Base-by-base conservation (phyloP, 1,140 invertebrate species). In the Meloidogyne floridensis region DNA sequence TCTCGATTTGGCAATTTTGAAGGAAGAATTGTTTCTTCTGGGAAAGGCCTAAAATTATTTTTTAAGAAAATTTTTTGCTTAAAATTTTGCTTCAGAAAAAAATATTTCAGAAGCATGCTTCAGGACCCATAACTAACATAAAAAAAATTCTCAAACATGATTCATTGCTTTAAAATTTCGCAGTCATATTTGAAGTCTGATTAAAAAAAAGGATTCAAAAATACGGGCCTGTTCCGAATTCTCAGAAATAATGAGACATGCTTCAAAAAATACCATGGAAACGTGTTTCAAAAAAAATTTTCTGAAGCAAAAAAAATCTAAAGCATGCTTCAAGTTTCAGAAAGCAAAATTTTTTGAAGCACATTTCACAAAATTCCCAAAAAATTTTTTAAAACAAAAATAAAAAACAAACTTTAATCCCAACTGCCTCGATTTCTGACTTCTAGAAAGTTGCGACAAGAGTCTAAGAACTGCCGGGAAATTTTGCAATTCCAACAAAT, bases 401-500 rank as follows among this genome's bases (percentile, higher is more conserved):
- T 9, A 47, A 2, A 59, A 20, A 20, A 83, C 80, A 53, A 69
- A 81, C 84, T 42, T 86, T 13, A 85, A 59, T 42, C 85, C 85
- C 0, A 83, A 53, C 53, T 72, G 69, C n/a, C 56, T 53, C 1
- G 85, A 75, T 47, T 79, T 47, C 20, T 71, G 73, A 54, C 43
- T 78, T 20, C 81, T 53, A 5, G 84, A 85, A 47, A 85, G 70
- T 13, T 84, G 73, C 10, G 84, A 86, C 32, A 85, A 75, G 7
- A 87, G 54, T 18, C 73, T 32, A 13, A 85, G 83, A 18, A 85
- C 84, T 76, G 72, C 75, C 10, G 51, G 43, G 43, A 85, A 87
- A 51, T 85, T 85, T n/a, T 81, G 65, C 77, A 84, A 69, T 42
- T 87, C 82, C 54, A 84, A 87, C 20, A 85, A 56, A 59, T 85